Base-by-base conservation (phyloP, 2,888 invertebrate genomes). In the Isotomurus palustris region DNA sequence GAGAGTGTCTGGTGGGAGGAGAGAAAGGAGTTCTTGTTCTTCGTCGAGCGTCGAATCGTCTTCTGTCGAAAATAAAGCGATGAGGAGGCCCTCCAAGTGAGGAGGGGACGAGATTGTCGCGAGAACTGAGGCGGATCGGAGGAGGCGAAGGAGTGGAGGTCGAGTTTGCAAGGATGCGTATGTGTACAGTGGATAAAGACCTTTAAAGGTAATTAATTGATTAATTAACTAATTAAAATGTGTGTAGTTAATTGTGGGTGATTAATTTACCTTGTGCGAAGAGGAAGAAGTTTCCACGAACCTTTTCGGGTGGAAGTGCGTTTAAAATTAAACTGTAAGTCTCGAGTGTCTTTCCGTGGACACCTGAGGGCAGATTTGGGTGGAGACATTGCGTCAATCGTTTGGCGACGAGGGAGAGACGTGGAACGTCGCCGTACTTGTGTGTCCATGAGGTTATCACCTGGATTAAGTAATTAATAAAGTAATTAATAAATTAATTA, bases 381-480 rank as follows among this genome's bases (percentile, higher is more conserved):
- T 94, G 92, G 82, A 93, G 87, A 75, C 93, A 94, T 80, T 93
- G 93, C 45, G 92, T 89, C 66, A 94, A 78, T 61, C 93, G 81
- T 78, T 93, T 94, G 49, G 90, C 88, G 64, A 93, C 88, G 72
- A 89, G 88, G 68, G 91, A 86, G 67, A 89, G 80, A 64, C 90
- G 81, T 6, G 93, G 93, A 71, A 94, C 88, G 25, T 90, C 84
- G 63, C 86, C 86, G 76, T 86, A 91, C 73, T 89, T 89, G 6
- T 58, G 12, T 41, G 53, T 62, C 54, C 58, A 51, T 17, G 53
- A 22, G 8, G 61, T 52, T 21, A 68, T 68, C 43, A 68, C 68
- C 67, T 68, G 29, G n/a, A 35, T n/a, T 32, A 8, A 49, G 21
- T 4, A 14, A 43, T 19, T 4, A 12, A 21, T 43, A 3, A 43